Conservation (phyloP, 2,797 vertebrate species). For the Cossypha dichroa region DNA sequence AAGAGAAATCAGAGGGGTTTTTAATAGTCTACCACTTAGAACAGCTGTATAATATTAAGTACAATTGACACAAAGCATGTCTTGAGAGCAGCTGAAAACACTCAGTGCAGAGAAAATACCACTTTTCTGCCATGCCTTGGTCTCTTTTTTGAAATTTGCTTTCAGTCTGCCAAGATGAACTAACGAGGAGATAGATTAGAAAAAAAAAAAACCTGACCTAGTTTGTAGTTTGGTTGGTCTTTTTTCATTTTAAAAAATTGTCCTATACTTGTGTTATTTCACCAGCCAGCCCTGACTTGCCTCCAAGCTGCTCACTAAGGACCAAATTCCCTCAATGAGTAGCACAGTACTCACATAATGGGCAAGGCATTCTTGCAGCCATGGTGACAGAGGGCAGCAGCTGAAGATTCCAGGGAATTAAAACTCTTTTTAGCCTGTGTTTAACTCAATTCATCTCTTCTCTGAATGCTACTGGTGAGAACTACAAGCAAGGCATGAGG, state of each 20-base stretch:
- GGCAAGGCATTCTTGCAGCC: not conserved
- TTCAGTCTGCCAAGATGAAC: not conserved
- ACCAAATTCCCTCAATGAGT: not conserved
- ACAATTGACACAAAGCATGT: not conserved
- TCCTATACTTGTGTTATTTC: not conserved
- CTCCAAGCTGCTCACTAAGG: not conserved
- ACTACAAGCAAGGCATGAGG: not conserved
- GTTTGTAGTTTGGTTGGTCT: not conserved
- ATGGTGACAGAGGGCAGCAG: not conserved
- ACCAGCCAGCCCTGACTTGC: not conserved
- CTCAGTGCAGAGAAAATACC: not conserved
- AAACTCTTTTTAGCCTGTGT: not conserved
- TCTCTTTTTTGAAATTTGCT: not conserved
- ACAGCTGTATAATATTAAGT: not conserved
- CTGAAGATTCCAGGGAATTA: not conserved
- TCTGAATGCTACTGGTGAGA: not conserved
- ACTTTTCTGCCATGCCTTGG: not conserved
- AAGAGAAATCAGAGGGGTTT: not conserved
- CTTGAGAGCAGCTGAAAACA: not conserved
- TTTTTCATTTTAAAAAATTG: accelerated
- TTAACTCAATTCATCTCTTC: not conserved
- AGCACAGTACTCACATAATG: not conserved
- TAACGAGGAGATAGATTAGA: not conserved
- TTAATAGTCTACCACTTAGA: not conserved
- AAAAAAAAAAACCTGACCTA: not conserved